A percentile compares a stretch with the other conserved stretches of the same genome.
These are phyloP conservation scores for Notolepis coatsorum DNA, from an alignment of 2,797 vertebrate species.

Conservation along the genomic window DNA sequence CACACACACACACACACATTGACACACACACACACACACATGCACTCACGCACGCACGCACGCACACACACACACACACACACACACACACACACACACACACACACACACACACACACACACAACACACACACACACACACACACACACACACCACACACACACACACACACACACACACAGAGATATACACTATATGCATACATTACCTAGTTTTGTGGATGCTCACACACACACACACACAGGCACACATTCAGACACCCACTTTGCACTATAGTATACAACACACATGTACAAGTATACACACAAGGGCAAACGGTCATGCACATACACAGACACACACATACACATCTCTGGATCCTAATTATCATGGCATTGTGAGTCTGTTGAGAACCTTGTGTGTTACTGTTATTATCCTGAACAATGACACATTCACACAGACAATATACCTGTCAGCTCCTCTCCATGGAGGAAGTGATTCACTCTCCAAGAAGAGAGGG, in stretches of 20 bases:
- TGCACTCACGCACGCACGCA: neutral
- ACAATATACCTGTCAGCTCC: conserved; percentile 45
- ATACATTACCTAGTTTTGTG: too few species aligned
- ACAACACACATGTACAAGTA: too few species aligned
- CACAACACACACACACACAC: conserved; percentile 11
- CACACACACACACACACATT: conserved; percentile 10
- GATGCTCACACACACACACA: neutral
- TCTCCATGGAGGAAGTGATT: conserved; percentile 33
- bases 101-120: conserved; percentile 18
- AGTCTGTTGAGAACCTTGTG: conserved; percentile 48
- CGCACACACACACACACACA: neutral
- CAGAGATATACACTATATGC: too few species aligned
- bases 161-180: neutral
- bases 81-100: neutral
- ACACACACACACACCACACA: neutral
- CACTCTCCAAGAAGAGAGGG: conserved; percentile 21
- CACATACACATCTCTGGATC: conserved; percentile 60
- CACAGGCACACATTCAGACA: conserved; percentile 38
- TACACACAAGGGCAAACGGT: neutral
- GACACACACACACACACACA: neutral
- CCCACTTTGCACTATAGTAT: too few species aligned
- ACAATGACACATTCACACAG: conserved; percentile 61
- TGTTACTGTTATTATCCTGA: conserved; percentile 65
- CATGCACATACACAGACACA: neutral
- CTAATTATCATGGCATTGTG: conserved; percentile 65